Base-by-base conservation (phyloP, 1,140 invertebrate species). In the Dinoponera quadriceps region DNA sequence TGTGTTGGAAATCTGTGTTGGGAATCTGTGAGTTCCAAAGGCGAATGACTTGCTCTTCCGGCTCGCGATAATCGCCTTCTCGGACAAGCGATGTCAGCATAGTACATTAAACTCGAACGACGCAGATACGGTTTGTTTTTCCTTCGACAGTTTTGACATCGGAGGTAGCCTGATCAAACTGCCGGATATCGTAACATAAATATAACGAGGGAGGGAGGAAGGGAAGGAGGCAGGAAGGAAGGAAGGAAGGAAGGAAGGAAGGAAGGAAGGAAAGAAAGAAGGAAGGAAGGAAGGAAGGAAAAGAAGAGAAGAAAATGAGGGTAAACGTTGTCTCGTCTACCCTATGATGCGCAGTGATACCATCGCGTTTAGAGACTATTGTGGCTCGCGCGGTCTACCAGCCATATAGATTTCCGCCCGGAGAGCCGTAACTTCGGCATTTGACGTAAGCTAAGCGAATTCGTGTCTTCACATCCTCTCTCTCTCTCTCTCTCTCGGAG, bases 401-500 rank as follows among this genome's bases (percentile, higher is more conserved):
- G 55, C 74, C 9, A 48, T 80, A 71, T 20, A 69, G 75, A 80
- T 78, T 57, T 38, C 18, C 51, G 29, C 69, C 44, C n/a, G 16
- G 54, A 59, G 27, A 77, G 81, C 68, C 81, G 16, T 69, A 69
- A 69, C 65, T 80, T 80, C 14, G 22, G 18, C 18, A 9, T 27
- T 44, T 48, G 51, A 80, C 33, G 13, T 57, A 54, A 69, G 33
- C 38, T 78, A 69, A 78, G 48, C n/a, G 7, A 27, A 2, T 7
- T 22, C 22, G 22, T 44, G 51, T 55, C 55, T 55, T 59, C 14
- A 13, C 18, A 83, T 90, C 89, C 86, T 90, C 91, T 91, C 92
- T 90, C 88, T 90, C 86, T 90, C 91, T 91, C 92, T 90, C 86
- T 90, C 91, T 91, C 92, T 90, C 88, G 87, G 73, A 66, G 88